phyloP scores from a whole-genome alignment of 1,140 invertebrate species.

The Drosophila varians region DNA sequence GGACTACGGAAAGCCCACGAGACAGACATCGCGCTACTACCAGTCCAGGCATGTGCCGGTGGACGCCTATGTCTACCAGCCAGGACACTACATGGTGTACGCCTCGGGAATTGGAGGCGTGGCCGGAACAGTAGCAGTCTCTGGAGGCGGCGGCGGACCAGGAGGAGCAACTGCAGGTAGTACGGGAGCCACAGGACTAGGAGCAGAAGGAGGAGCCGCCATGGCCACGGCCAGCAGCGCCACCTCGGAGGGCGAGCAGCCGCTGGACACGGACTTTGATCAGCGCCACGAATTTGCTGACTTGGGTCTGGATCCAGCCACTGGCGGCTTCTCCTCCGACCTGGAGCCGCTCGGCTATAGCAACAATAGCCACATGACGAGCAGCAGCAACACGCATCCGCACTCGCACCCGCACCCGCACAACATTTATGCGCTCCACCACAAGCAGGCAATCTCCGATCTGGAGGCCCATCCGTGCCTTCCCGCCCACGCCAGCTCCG shows the following conservation, averaged over 20 bases:
- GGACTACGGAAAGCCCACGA: constrained; percentile 10
- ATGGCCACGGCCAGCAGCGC: constrained; percentile 28
- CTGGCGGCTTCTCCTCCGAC: constrained; percentile 47
- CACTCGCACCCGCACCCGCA: neutral
- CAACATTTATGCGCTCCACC: neutral
- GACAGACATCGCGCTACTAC: constrained; percentile 52
- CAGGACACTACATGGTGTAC: constrained; percentile 34
- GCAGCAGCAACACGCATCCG: neutral
- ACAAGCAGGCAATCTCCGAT: constrained; percentile 22
- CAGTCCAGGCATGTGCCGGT: constrained; percentile 51
- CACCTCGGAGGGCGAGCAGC: constrained; percentile 51
- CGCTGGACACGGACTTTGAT: constrained; percentile 45
- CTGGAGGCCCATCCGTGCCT: constrained; percentile 4
- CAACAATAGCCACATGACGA: neutral
- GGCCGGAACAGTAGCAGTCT: neutral
- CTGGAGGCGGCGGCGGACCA: constrained; percentile 1
- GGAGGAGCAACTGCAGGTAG: neutral
- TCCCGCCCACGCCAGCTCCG: constrained; percentile 27
- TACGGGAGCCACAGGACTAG: constrained; percentile 3
- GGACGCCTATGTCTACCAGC: constrained; percentile 41
- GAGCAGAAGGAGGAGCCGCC: neutral
- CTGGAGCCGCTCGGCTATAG: constrained; percentile 22
- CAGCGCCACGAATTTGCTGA: constrained; percentile 32
- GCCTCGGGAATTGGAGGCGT: constrained; percentile 4
- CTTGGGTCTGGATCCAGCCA: constrained; percentile 32